Percentiles rank a stretch among this genome's conserved stretches.
Evolutionary conservation across 2,888 invertebrate genomes (phyloP).

Genomic region (Caenorhabditis panamensis): DNA sequence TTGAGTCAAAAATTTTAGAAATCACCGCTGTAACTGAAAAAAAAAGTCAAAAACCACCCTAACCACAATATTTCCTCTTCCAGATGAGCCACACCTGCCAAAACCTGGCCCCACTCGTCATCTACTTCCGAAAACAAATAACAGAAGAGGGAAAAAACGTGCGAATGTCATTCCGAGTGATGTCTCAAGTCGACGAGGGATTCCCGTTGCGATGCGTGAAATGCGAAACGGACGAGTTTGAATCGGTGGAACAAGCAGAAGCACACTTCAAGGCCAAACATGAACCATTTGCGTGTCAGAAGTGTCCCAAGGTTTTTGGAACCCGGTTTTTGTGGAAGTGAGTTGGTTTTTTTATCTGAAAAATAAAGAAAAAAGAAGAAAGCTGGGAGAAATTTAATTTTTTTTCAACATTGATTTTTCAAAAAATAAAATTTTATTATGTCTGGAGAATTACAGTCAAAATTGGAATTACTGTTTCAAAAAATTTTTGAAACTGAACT

Average conservation of each 20-base stretch:
- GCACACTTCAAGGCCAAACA: conserved; percentile 33
- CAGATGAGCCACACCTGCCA: conserved; percentile 29
- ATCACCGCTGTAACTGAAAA: too few species aligned
- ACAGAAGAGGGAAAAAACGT: neutral
- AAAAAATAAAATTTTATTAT: too few species aligned
- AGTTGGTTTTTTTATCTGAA: too few species aligned
- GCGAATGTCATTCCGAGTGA: conserved; percentile 18
- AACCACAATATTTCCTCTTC: neutral
- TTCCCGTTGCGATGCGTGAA: conserved; percentile 22
- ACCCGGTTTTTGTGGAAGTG: conserved; percentile 34
- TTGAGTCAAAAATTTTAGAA: too few species aligned
- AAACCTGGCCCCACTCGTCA: conserved; percentile 21
- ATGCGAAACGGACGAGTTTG: conserved; percentile 35
- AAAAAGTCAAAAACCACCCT: neutral
- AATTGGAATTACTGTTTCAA: too few species aligned
- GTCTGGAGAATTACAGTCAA: too few species aligned
- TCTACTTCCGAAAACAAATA: conserved; percentile 33
- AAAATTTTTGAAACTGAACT: too few species aligned
- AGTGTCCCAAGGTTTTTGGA: conserved; percentile 37
- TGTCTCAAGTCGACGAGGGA: neutral
- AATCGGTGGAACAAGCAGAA: conserved; percentile 3
- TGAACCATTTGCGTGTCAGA: neutral
- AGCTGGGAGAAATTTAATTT: too few species aligned
- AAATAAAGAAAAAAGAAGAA: too few species aligned
- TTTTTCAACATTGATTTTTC: too few species aligned